A percentile compares a stretch with the other conserved stretches of the same genome.
Conservation (phyloP, 2,797 vertebrate genomes). For the Gallinago nigripennis region DNA sequence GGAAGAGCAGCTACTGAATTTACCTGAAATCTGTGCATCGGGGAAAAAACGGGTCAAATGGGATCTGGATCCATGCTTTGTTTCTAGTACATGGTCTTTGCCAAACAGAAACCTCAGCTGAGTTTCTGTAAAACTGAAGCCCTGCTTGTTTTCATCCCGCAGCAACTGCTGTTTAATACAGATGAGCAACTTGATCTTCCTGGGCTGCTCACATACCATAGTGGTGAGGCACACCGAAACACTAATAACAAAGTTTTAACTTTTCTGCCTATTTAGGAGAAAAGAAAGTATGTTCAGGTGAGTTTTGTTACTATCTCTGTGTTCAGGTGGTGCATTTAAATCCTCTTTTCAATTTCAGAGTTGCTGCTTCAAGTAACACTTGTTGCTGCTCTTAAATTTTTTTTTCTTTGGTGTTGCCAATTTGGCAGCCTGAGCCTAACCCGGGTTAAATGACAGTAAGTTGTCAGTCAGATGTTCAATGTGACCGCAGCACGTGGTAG, state of each 20-base stretch:
- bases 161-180: constrained; percentile 46
- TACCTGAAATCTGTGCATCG: constrained; percentile 23
- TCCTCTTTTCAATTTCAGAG: background rate
- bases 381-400: fast-evolving
- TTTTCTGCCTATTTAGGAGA: background rate
- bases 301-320: background rate
- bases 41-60: constrained; percentile 11
- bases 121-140: constrained; percentile 20
- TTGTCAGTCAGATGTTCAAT: background rate
- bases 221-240: constrained; percentile 1
- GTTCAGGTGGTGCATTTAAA: background rate
- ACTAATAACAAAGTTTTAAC: background rate
- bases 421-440: background rate
- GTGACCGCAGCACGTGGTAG: background rate
- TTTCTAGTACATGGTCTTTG: background rate
- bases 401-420: background rate
- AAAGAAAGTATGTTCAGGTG: background rate
- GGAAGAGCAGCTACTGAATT: background rate
- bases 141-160: constrained; percentile 24
- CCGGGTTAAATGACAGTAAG: background rate
- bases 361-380: background rate
- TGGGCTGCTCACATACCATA: background rate
- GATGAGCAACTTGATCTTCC: constrained; percentile 41
- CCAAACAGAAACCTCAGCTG: constrained; percentile 51
- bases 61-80: background rate